Evolutionary conservation across 2,113 vertebrate genomes (phyloP).

Genomic region (Orientallactaga bullata): DNA sequence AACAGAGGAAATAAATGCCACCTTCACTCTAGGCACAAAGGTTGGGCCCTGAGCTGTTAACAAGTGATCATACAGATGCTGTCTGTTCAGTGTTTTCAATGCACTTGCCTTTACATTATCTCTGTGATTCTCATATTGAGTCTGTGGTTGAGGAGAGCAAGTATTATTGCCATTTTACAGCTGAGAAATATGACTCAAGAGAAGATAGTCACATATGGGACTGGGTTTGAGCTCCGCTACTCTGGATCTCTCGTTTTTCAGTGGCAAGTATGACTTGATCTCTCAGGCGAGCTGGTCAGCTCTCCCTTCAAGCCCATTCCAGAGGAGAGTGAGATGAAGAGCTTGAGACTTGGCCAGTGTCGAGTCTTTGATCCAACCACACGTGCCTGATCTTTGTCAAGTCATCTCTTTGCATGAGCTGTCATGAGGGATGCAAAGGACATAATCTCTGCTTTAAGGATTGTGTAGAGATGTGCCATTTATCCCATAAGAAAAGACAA

Average conservation of each 20-base stretch:
- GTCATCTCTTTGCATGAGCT: not conserved
- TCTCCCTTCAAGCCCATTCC: not conserved
- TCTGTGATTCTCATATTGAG: not conserved
- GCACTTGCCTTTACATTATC: not conserved
- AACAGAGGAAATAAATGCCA: slow-evolving; percentile 78
- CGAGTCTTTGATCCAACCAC: too few species aligned
- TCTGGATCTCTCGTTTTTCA: not conserved
- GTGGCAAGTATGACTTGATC: not conserved
- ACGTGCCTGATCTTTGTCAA: not conserved
- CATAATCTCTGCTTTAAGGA: not conserved
- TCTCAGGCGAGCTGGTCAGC: not conserved
- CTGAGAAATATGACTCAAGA: not conserved
- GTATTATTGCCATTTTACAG: not conserved
- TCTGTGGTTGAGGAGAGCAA: not conserved
- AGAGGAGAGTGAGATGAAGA: not conserved
- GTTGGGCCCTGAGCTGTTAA: slow-evolving; percentile 64
- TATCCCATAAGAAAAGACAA: not conserved
- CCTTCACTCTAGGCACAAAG: slow-evolving; percentile 41
- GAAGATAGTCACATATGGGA: not conserved
- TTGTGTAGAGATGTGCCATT: not conserved
- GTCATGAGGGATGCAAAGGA: not conserved
- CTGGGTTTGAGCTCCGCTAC: not conserved
- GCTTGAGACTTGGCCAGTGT: not conserved
- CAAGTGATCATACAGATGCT: not conserved
- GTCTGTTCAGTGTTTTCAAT: not conserved